Percentiles rank a stretch among this genome's conserved stretches.
These are phyloP conservation scores for Pomatostomus ruficeps DNA, from an alignment of 2,113 vertebrate species.

Conservation along the genomic window DNA sequence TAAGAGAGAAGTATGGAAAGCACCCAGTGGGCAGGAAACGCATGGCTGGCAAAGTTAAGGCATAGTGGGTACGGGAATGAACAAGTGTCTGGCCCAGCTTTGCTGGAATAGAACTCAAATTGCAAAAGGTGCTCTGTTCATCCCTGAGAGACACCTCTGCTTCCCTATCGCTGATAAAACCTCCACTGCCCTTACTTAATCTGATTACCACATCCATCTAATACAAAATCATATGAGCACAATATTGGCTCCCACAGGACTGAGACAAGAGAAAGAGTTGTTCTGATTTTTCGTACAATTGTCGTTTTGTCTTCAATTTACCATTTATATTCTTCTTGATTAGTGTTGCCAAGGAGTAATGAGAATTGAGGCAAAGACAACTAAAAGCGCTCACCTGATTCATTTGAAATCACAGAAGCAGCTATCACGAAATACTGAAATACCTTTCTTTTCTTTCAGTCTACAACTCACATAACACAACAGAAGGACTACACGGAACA, in stretches of 20 bases:
- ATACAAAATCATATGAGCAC: neutral
- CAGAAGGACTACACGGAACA: neutral
- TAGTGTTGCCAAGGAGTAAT: neutral
- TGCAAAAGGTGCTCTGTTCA: neutral
- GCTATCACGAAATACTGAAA: neutral
- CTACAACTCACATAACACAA: neutral
- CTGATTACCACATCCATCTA: neutral
- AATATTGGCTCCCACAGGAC: neutral
- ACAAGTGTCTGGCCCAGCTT: neutral
- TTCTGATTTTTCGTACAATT: neutral
- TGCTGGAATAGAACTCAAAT: neutral
- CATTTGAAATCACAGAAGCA: neutral
- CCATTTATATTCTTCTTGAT: neutral
- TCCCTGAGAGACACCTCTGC: neutral
- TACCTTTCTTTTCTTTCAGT: neutral
- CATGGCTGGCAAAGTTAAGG: neutral
- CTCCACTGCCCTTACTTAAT: neutral
- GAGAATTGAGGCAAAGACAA: neutral
- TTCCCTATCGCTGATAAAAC: neutral
- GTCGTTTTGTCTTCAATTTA: neutral
- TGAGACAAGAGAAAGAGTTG: neutral
- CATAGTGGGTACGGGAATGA: accelerated
- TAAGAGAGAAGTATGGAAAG: neutral
- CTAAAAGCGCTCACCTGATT: neutral
- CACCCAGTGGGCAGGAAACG: accelerated